Percentiles rank a stretch among this genome's conserved stretches.
These are phyloP conservation scores for Onychomys leucogaster DNA, from an alignment of 2,797 vertebrate species.

Conservation along the genomic window DNA sequence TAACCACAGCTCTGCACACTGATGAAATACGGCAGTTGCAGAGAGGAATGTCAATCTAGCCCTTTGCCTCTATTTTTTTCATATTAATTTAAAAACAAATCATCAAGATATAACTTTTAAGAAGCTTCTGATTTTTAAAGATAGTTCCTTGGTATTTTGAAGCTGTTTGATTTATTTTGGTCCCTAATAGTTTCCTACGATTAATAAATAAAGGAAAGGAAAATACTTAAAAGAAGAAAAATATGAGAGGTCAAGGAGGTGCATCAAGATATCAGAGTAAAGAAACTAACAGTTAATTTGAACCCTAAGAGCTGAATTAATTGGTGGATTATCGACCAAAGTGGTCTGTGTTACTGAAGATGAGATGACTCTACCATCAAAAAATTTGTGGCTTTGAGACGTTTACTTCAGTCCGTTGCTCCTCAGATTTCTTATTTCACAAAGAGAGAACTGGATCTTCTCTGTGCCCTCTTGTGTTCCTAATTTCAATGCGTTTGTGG, in stretches of 20 bases:
- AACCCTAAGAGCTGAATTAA: neutral
- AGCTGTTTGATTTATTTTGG: conserved; percentile 20
- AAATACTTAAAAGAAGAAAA: neutral
- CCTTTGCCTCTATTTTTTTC: conserved; percentile 60
- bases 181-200: neutral
- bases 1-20: conserved; percentile 64
- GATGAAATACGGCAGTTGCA: conserved; percentile 54
- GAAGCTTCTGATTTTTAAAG: conserved; percentile 55
- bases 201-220: neutral
- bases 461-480: neutral
- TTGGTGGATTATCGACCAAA: neutral
- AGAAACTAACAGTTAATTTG: neutral
- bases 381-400: neutral
- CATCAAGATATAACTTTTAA: conserved; percentile 60
- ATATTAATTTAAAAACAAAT: conserved; percentile 75
- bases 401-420: neutral
- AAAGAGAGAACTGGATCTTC: neutral
- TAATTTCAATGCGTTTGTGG: neutral
- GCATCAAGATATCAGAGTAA: neutral
- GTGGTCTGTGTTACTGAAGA: neutral
- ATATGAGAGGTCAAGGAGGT: neutral
- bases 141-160: conserved; percentile 8
- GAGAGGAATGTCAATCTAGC: conserved; percentile 61
- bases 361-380: neutral
- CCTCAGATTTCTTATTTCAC: conserved; percentile 2